These are phyloP conservation scores for Chelon auratus DNA, from an alignment of 2,797 vertebrate species.

Conservation along the genomic window DNA sequence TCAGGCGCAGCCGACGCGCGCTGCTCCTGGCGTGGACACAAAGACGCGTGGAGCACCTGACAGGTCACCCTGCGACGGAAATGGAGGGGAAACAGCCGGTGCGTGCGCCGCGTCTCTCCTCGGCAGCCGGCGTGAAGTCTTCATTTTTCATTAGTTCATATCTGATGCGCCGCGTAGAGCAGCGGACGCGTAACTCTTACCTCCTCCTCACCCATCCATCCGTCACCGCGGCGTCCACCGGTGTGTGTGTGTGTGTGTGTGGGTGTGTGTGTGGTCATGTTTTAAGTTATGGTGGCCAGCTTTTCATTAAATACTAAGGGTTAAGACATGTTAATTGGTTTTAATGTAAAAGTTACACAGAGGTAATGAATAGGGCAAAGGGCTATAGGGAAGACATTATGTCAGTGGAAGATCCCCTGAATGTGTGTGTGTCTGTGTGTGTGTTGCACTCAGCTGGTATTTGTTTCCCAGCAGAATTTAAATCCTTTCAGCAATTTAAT, in stretches of 20 bases:
- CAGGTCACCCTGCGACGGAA: slow-evolving; percentile 53
- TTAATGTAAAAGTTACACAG: too few relatives aligned
- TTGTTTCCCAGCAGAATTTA: too few relatives aligned
- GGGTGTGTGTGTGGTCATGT: too few relatives aligned
- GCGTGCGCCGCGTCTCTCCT: slow-evolving; percentile 1
- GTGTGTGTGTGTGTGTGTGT: neutral
- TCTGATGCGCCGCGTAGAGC: slow-evolving; percentile 31
- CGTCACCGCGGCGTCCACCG: slow-evolving; percentile 1
- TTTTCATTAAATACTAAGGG: too few relatives aligned
- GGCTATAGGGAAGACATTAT: too few relatives aligned
- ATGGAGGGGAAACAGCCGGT: neutral
- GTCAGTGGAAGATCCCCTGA: too few relatives aligned
- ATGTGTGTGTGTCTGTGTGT: too few relatives aligned
- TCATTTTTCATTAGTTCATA: slow-evolving; percentile 26
- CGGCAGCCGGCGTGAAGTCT: neutral
- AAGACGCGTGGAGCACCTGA: slow-evolving; percentile 54
- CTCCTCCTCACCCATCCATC: slow-evolving; percentile 42
- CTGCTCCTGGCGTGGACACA: slow-evolving; percentile 48
- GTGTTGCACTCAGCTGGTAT: too few relatives aligned
- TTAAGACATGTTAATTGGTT: too few relatives aligned
- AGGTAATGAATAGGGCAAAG: too few relatives aligned
- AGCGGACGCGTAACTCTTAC: slow-evolving; percentile 46
- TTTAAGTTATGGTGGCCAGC: too few relatives aligned
- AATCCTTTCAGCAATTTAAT: too few relatives aligned
- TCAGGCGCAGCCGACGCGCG: slow-evolving; percentile 39